phyloP scores from a whole-genome alignment of 2,888 invertebrate species.

The Eupelmus urozonus region DNA sequence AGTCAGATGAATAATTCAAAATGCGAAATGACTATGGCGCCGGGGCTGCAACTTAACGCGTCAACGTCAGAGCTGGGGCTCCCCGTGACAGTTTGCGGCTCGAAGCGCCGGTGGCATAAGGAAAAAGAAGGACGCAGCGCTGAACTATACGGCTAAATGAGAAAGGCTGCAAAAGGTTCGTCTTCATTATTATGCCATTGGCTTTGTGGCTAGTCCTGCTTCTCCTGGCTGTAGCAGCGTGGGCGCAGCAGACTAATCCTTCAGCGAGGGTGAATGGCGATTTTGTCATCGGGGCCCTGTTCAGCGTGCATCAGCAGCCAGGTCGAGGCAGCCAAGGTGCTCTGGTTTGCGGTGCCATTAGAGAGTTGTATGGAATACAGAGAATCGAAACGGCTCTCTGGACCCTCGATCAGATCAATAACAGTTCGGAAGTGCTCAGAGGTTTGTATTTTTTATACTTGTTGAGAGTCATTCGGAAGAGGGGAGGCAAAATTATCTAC shows the following conservation, averaged over 20 bases:
- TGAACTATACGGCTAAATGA: slow-evolving; percentile 5
- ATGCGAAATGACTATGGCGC: no score
- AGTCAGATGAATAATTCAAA: no score
- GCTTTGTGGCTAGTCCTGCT: neutral
- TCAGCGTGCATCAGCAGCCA: slow-evolving; percentile 69
- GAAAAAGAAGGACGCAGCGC: neutral
- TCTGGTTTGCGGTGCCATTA: slow-evolving; percentile 67
- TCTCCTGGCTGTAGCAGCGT: neutral
- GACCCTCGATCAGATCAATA: slow-evolving; percentile 82
- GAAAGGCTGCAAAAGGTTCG: no score
- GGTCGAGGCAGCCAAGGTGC: slow-evolving; percentile 67
- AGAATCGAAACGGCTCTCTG: slow-evolving; percentile 69
- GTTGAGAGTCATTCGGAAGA: no score
- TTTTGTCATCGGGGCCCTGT: slow-evolving; percentile 69
- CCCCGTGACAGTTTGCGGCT: no score
- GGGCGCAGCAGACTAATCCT: slow-evolving; percentile 52
- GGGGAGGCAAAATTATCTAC: no score
- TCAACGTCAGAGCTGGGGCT: no score
- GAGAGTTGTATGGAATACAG: slow-evolving; percentile 70
- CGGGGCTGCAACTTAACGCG: no score
- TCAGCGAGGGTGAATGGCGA: slow-evolving; percentile 68
- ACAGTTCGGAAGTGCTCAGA: slow-evolving; percentile 61
- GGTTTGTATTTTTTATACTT: slow-evolving; percentile 21
- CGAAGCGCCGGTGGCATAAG: neutral
- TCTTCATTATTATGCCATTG: neutral